A percentile compares a stretch with the other conserved stretches of the same genome.
Conservation (phyloP, 2,888 invertebrate species). For the Brenthis ino region DNA sequence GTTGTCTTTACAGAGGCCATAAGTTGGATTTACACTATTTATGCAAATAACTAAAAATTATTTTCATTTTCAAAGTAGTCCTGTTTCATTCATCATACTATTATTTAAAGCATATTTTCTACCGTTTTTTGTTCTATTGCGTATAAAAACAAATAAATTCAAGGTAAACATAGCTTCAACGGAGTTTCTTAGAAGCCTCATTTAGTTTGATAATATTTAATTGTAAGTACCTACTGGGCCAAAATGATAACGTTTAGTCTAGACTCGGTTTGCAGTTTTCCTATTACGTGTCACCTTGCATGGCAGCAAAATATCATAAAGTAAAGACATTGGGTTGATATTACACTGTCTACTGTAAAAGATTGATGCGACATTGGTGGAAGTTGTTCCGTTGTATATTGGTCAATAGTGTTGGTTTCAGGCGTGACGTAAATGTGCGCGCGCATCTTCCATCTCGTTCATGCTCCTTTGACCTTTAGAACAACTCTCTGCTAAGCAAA, state of each 20-base stretch:
- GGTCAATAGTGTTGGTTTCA: slow-evolving; percentile 64
- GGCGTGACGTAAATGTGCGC: slow-evolving; percentile 65
- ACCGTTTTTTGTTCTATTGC: too few relatives aligned
- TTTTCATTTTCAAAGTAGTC: too few relatives aligned
- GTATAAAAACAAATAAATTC: not conserved
- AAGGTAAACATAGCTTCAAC: not conserved
- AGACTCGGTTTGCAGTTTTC: slow-evolving; percentile 12
- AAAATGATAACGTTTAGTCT: too few relatives aligned
- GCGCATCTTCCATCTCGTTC: slow-evolving; percentile 52
- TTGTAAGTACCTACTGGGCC: too few relatives aligned
- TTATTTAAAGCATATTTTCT: too few relatives aligned
- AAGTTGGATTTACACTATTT: too few relatives aligned
- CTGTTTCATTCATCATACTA: too few relatives aligned
- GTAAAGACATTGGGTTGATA: slow-evolving; percentile 3
- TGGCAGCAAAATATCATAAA: not conserved
- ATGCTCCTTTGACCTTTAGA: slow-evolving; percentile 29
- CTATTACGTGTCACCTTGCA: slow-evolving; percentile 9
- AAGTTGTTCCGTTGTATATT: slow-evolving; percentile 41
- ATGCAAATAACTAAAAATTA: too few relatives aligned
- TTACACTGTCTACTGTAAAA: slow-evolving; percentile 22
- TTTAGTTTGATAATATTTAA: too few relatives aligned
- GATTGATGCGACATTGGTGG: slow-evolving; percentile 34
- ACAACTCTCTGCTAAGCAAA: slow-evolving; percentile 7
- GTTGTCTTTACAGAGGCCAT: too few relatives aligned
- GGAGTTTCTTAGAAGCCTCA: not conserved